A percentile compares a stretch with the other conserved stretches of the same genome.
Evolutionary conservation across 2,113 vertebrate species (phyloP).

Genomic region (Paraplagusia blochii): DNA sequence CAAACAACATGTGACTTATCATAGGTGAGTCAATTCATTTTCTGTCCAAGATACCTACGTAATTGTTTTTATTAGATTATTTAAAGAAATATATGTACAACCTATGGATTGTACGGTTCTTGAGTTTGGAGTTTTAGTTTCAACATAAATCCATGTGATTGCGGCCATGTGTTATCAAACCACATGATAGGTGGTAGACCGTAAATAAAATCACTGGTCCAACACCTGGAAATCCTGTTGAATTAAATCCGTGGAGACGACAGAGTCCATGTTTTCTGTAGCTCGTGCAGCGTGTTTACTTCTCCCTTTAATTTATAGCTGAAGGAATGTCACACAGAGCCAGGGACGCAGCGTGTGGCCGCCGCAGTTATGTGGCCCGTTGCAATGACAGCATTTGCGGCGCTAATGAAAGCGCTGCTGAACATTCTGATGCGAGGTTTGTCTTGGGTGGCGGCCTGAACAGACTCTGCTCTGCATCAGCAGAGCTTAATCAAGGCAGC

Average conservation of each 20-base stretch:
- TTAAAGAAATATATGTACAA: too few relatives aligned
- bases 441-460: slow-evolving; percentile 8
- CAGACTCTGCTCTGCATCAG: slow-evolving; percentile 44
- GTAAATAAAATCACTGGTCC: too few relatives aligned
- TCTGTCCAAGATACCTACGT: too few relatives aligned
- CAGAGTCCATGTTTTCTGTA: slow-evolving; percentile 6
- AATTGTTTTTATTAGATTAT: too few relatives aligned
- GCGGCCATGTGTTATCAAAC: too few relatives aligned
- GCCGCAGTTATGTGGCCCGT: slow-evolving; percentile 18
- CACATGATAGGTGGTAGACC: too few relatives aligned
- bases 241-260: slow-evolving; percentile 7
- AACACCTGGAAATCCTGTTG: too few relatives aligned
- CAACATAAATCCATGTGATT: too few relatives aligned
- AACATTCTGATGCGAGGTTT: slow-evolving; percentile 26
- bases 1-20: too few relatives aligned
- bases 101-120: too few relatives aligned
- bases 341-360: slow-evolving; percentile 23
- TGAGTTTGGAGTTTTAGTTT: too few relatives aligned
- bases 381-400: slow-evolving; percentile 38
- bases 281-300: neutral
- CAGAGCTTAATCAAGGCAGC: slow-evolving; percentile 26
- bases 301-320: slow-evolving; percentile 31
- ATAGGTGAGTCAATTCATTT: too few relatives aligned
- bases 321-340: slow-evolving; percentile 24
- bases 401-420: slow-evolving; percentile 40